Evolutionary conservation across 2,797 vertebrate genomes (phyloP).

Genomic region (Sylvia borin): DNA sequence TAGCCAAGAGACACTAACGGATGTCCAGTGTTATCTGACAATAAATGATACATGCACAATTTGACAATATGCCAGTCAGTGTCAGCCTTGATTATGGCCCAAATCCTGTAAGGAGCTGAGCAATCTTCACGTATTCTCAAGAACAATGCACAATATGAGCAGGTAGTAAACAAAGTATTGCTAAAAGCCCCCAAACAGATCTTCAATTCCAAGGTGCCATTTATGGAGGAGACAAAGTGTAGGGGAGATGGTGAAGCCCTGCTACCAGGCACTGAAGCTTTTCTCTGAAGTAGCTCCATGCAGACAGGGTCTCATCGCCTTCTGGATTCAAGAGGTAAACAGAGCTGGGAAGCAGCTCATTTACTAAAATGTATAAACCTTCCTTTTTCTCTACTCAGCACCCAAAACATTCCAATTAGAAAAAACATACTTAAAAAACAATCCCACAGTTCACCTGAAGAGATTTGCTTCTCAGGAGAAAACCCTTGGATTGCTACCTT

Average conservation of each 20-base stretch:
- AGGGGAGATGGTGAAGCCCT: conserved; percentile 23
- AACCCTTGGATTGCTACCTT: conserved; percentile 27
- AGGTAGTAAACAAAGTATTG: neutral
- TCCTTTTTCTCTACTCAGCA: conserved; percentile 20
- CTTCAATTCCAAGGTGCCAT: conserved; percentile 18
- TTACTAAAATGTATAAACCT: neutral
- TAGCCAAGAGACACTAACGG: conserved; percentile 61
- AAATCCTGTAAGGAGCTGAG: conserved; percentile 53
- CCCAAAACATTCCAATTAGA: conserved; percentile 43
- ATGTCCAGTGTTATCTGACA: conserved; percentile 58
- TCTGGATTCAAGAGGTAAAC: conserved; percentile 23
- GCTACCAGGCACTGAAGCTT: conserved; percentile 21
- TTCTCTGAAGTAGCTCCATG: conserved; percentile 42
- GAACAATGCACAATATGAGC: neutral
- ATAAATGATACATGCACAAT: conserved; percentile 42
- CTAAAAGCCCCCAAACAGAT: conserved; percentile 41
- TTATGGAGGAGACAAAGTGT: neutral
- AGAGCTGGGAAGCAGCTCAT: conserved; percentile 25
- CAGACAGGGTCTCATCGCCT: conserved; percentile 20
- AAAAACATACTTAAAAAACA: conserved; percentile 14
- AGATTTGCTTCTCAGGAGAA: conserved; percentile 30
- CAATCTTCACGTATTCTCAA: conserved; percentile 30
- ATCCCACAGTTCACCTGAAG: conserved; percentile 21
- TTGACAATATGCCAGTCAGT: conserved; percentile 50
- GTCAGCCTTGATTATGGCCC: conserved; percentile 45